Percentiles rank a stretch among this genome's conserved stretches.
Evolutionary conservation across 2,113 vertebrate genomes (phyloP).

Genomic region (Leucopsar rothschildi): DNA sequence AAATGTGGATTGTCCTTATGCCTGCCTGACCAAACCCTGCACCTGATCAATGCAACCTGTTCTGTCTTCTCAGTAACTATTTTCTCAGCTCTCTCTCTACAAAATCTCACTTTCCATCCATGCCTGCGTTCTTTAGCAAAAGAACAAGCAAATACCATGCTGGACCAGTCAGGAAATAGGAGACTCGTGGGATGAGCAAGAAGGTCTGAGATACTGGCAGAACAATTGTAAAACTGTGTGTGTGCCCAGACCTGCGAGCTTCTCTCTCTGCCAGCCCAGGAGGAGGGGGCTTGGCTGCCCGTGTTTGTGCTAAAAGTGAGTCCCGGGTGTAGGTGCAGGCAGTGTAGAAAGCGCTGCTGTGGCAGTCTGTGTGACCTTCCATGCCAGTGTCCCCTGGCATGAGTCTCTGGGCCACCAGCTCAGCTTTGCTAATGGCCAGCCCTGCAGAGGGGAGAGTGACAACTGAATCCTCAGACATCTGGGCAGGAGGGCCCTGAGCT

Average conservation of each 20-base stretch:
- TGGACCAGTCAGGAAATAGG: background rate
- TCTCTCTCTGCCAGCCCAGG: background rate
- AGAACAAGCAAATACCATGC: accelerated
- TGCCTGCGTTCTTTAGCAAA: background rate
- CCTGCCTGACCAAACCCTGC: accelerated
- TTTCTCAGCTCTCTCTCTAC: background rate
- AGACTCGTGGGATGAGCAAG: accelerated
- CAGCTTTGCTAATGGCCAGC: background rate
- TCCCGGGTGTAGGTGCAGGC: accelerated
- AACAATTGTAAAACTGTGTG: too few relatives aligned
- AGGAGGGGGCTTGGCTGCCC: background rate
- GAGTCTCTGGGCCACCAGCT: background rate
- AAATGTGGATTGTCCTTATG: background rate
- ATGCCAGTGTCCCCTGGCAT: accelerated
- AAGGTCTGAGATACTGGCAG: background rate
- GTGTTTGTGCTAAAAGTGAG: background rate
- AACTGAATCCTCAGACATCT: background rate
- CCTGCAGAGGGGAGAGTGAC: background rate
- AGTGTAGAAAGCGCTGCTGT: background rate
- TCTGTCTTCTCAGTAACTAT: background rate
- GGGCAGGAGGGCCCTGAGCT: background rate
- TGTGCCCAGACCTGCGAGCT: background rate
- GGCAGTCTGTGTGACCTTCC: background rate
- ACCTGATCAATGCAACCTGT: background rate
- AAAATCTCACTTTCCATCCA: background rate